A percentile compares a stretch with the other conserved stretches of the same genome.
Evolutionary conservation across 2,113 vertebrate genomes (phyloP).

Genomic region (Lepidothrix coronata): DNA sequence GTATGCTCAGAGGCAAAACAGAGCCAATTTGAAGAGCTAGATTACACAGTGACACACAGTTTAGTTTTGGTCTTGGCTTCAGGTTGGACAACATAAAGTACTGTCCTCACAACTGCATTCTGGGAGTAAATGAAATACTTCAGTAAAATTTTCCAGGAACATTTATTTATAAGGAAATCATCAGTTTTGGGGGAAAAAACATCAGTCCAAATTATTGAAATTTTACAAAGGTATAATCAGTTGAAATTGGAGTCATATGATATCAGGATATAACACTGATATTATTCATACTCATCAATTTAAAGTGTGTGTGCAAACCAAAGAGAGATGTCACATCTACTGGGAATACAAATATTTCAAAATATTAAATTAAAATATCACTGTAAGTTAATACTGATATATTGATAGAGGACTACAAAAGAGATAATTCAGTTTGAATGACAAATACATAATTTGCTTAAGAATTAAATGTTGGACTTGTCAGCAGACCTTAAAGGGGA

Average conservation of each 20-base stretch:
- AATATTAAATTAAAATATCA: neutral
- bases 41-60: neutral
- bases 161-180: neutral
- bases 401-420: neutral
- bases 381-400: neutral
- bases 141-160: neutral
- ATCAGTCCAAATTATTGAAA: neutral
- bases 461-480: neutral
- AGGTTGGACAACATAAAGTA: neutral
- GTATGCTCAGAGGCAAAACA: neutral
- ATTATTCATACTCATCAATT: neutral
- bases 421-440: neutral
- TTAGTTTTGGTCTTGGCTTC: neutral
- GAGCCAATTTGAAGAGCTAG: neutral
- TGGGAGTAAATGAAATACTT: neutral
- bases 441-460: neutral
- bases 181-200: neutral
- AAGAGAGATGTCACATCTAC: neutral
- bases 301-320: neutral
- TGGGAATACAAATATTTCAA: neutral
- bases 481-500: neutral
- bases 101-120: neutral
- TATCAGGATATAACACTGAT: neutral
- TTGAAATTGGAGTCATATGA: neutral
- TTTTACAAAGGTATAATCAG: neutral